These are phyloP conservation scores for Rhabdomys dilectus DNA, from an alignment of 2,113 vertebrate genomes.

Conservation along the genomic window DNA sequence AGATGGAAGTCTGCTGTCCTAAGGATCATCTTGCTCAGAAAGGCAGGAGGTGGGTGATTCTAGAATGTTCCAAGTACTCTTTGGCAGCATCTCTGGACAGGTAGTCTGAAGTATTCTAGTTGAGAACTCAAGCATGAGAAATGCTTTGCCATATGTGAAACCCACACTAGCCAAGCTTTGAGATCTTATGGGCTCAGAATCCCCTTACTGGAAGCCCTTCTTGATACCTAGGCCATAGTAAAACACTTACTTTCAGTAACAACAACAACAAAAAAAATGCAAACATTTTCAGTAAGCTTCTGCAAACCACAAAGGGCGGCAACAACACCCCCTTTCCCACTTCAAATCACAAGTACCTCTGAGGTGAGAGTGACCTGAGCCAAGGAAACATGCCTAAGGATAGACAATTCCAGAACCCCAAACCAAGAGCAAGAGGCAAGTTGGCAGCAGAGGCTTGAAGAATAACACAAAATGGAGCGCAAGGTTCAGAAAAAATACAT, in stretches of 20 bases:
- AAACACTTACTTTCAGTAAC: neutral
- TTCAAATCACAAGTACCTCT: neutral
- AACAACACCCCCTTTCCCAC: neutral
- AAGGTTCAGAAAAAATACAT: neutral
- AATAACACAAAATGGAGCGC: neutral
- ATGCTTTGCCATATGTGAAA: neutral
- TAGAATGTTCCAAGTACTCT: neutral
- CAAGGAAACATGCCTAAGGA: neutral
- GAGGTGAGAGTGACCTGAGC: neutral
- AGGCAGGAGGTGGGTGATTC: neutral
- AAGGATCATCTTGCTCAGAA: neutral
- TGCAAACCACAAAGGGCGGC: neutral
- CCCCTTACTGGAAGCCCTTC: neutral
- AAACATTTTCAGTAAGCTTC: neutral
- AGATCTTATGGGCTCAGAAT: neutral
- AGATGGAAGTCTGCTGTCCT: neutral
- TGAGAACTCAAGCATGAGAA: neutral
- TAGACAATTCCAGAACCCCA: neutral
- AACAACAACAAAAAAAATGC: neutral
- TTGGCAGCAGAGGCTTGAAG: neutral
- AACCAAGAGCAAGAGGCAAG: neutral
- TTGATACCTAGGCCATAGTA: neutral
- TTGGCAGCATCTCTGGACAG: neutral
- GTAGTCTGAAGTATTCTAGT: too few species aligned
- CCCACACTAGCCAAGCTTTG: neutral